Base-by-base conservation (phyloP, 1,140 invertebrate genomes). In the Hormaphis cornu region DNA sequence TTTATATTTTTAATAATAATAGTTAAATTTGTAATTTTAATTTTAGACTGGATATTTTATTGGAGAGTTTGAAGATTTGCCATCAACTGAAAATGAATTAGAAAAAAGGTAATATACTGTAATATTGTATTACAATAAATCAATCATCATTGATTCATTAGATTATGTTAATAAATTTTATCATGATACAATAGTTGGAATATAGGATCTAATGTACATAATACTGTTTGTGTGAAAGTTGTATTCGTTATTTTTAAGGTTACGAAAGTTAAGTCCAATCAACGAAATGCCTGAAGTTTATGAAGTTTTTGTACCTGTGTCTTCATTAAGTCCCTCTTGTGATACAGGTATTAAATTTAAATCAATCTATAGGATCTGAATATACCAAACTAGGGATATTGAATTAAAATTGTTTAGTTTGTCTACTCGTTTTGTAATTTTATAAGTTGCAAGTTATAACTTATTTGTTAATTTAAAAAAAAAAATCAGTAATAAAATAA, bases 41-140 rank as follows among this genome's bases (percentile, higher is more conserved):
- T 50, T 50, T 66, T 48, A 66, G 61, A 66, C 61, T 22, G 61
- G 61, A 42, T 66, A 66, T 22, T 66, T 66, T 66, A 66, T 66
- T 22, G 61, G 61, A 66, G 61, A 66, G 8, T 66, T 66, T 33
- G 44, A 66, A 48, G 61, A 66, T 66, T 50, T 66, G 44, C 26
- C 61, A 24, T 66, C 61, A 48, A 66, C 61, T 48, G 61, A 66
- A 66, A 66, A 35, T 0, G 61, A 66, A 16, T 14, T 66, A n/a
- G 61, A 66, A 66, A 66, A 48, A 26, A 50, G 61, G 61, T 66
- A 66, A 30, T 58, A 40, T 56, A 9, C n/a, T n/a, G n/a, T n/a
- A n/a, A n/a, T n/a, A n/a, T n/a, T n/a, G n/a, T n/a, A n/a, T n/a
- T n/a, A n/a, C n/a, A n/a, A n/a, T n/a, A n/a, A n/a, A n/a, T n/a